These are phyloP conservation scores for Strix aluco DNA, from an alignment of 2,113 vertebrate species.

Conservation along the genomic window DNA sequence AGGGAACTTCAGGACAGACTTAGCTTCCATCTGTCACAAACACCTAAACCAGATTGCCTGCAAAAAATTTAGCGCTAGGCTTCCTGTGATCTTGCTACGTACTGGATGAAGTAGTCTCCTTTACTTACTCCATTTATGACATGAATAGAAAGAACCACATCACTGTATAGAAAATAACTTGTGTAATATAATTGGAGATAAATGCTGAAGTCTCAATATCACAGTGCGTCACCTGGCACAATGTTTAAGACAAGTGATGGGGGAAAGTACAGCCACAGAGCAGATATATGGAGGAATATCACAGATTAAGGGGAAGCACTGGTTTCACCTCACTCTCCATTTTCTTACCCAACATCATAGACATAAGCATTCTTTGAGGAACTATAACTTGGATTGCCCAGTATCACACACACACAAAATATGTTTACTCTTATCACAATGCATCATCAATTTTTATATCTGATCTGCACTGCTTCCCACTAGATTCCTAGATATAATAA, in stretches of 20 bases:
- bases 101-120: neutral
- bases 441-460: neutral
- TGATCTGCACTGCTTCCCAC: neutral
- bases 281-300: neutral
- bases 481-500: neutral
- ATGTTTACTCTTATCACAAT: neutral
- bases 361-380: neutral
- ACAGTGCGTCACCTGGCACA: neutral
- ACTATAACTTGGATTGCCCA: neutral
- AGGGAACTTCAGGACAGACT: constrained; percentile 9
- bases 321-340: neutral
- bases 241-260: neutral
- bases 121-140: neutral
- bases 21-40: constrained; percentile 28
- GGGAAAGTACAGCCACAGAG: neutral
- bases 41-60: constrained; percentile 21
- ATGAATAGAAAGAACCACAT: neutral
- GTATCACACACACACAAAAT: neutral
- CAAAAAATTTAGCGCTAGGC: constrained; percentile 12
- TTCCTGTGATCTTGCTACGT: constrained; percentile 6
- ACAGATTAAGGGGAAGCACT: neutral
- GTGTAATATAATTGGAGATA: neutral
- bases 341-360: neutral
- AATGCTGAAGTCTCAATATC: neutral
- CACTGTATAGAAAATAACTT: neutral